Evolutionary conservation across 64 coral and sea anemone species (phyloP).

Genomic region (Pachyseris speciosa): DNA sequence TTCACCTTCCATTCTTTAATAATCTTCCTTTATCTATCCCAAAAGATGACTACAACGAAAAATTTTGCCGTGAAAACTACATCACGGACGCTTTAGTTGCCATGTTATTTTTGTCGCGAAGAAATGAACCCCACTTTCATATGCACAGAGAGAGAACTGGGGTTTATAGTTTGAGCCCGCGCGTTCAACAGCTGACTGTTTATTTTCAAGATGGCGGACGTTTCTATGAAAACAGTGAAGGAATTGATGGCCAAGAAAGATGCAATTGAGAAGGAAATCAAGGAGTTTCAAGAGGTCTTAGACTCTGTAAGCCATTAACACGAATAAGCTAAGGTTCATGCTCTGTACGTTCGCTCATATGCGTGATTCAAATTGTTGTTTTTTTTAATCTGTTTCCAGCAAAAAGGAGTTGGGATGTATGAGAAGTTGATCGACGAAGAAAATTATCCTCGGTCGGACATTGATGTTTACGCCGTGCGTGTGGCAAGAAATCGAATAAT

Average conservation of each 20-base stretch:
- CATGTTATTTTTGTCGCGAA: constrained; percentile 34
- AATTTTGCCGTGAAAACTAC: not conserved
- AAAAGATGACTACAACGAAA: not conserved
- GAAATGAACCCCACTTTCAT: constrained; percentile 54
- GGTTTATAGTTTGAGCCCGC: constrained; percentile 15
- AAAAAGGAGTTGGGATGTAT: constrained; percentile 94
- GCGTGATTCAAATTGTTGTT: not conserved
- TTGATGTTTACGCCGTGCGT: constrained; percentile 93
- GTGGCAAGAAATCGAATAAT: constrained; percentile 97
- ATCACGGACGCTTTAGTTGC: not conserved
- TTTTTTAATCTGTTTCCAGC: constrained; percentile 58
- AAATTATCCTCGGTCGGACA: constrained; percentile 89
- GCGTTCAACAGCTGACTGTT: not conserved
- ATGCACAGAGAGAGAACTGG: not conserved
- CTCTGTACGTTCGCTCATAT: not conserved
- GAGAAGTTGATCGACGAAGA: constrained; percentile 85
- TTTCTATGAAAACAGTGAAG: constrained; percentile 79
- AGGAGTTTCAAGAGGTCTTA: constrained; percentile 84
- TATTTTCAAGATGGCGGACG: constrained; percentile 91
- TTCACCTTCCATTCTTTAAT: constrained; percentile 81
- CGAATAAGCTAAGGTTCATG: not conserved
- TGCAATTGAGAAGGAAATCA: constrained; percentile 90
- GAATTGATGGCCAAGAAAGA: constrained; percentile 90
- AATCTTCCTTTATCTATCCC: not conserved
- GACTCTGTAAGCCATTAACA: constrained; percentile 62